Evolutionary conservation across 2,888 invertebrate genomes (phyloP).

Genomic region (Drosophila setosimentum): DNA sequence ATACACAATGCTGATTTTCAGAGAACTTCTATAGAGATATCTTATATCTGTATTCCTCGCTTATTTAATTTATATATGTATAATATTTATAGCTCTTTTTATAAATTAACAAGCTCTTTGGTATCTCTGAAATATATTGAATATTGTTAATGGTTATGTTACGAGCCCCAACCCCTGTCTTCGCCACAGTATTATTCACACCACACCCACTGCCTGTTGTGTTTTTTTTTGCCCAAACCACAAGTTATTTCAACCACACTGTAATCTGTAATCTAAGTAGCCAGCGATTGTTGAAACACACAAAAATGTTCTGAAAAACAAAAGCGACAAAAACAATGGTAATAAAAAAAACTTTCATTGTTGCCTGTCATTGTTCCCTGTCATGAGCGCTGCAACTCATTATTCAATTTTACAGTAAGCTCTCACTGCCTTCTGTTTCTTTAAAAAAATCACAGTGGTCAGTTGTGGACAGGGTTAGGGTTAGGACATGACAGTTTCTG

Average conservation of each 20-base stretch:
- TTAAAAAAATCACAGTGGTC: conserved; percentile 68
- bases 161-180: neutral
- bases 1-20: neutral
- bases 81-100: neutral
- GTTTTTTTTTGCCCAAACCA: conserved; percentile 23
- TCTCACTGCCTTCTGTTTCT: neutral
- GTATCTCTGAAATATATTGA: neutral
- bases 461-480: conserved; percentile 19
- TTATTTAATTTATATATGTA: neutral
- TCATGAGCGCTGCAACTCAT: conserved; percentile 70
- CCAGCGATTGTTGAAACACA: conserved; percentile 38
- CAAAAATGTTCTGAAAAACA: conserved; percentile 44
- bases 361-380: conserved; percentile 63
- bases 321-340: conserved; percentile 50
- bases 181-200: conserved; percentile 18
- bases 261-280: conserved; percentile 53
- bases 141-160: conserved; percentile 18
- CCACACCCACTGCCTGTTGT: neutral
- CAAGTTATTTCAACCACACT: conserved; percentile 24
- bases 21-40: neutral
- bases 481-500: conserved; percentile 27
- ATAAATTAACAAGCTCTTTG: neutral
- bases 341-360: conserved; percentile 57
- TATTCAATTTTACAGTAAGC: conserved; percentile 76
- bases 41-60: neutral